Evolutionary conservation across 2,797 vertebrate genomes (phyloP), one percentile per base, ranked within the genome.

Genomic region (Pseudomugil tenellus): DNA sequence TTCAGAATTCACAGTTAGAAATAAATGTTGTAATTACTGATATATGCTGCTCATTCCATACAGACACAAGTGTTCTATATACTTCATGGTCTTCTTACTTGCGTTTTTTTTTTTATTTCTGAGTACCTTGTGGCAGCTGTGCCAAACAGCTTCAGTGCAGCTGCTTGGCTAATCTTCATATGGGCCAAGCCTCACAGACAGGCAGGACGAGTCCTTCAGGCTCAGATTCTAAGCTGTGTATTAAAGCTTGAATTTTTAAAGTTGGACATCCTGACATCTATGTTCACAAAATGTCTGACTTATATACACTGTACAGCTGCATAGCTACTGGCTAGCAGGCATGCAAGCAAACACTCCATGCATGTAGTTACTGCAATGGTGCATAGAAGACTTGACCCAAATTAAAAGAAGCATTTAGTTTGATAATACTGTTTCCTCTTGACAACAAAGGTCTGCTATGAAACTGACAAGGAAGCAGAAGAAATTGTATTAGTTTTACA

Each of bases 271-370:
- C 6, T 21, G 23, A 28, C 28, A 37, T 49, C 55, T 35, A 19
- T 57, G 23, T 37, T 58, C 64, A 16, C 31, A 32, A 29, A 41
- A 12, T 48, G 31, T 31, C 43, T 37, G 14, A 39, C 26, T 57
- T 34, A 54, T 39, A 55, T 49, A 21, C 69, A 41, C 34, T 43
- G 9, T n/a, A 58, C 53, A 57, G 37, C 52, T 56, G 29, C 63
- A 48, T 19, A n/a, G 23, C 46, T 37, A 39, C 4, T 14, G 58
- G 39, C 58, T 46, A 60, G 26, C 26, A 60, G 26, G 26, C 17
- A 12, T 41, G 14, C 35, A 59, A 10, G 28, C 41, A 43, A 29
- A n/a, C 57, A 43, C 25, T 25, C 29, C 8, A 59, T 43, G n/a
- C 29, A 26, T 43, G 16, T 4, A 32, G 16, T 34, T 2, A 25